These are phyloP conservation scores for Miichthys miiuy DNA, from an alignment of 2,797 vertebrate species.

Conservation along the genomic window DNA sequence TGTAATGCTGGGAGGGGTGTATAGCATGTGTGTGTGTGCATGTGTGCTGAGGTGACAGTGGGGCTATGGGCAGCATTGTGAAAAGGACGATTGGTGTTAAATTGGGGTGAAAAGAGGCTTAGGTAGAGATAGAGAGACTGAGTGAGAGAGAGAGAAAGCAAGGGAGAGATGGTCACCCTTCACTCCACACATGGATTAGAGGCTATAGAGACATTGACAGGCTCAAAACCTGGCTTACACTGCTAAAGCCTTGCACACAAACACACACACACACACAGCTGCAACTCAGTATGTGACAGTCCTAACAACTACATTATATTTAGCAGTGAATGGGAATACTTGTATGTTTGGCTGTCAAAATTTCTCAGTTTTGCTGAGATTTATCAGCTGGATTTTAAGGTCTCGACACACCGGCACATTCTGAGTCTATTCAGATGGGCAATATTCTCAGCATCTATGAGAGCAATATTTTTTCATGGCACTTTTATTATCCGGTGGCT, in stretches of 20 bases:
- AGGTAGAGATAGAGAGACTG: slow-evolving; percentile 64
- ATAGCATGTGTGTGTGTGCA: slow-evolving; percentile 12
- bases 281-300: slow-evolving; percentile 31
- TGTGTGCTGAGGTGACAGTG: slow-evolving; percentile 47
- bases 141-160: slow-evolving; percentile 60
- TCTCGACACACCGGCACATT: slow-evolving; percentile 25
- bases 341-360: slow-evolving; percentile 37
- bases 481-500: slow-evolving; percentile 28
- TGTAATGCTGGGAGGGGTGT: slow-evolving; percentile 1
- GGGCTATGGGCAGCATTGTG: slow-evolving; percentile 67
- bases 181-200: slow-evolving; percentile 83
- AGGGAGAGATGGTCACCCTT: slow-evolving; percentile 78
- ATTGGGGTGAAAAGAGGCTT: slow-evolving; percentile 84
- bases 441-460: slow-evolving; percentile 26
- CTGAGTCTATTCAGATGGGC: slow-evolving; percentile 21
- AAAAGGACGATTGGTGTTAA: slow-evolving; percentile 82
- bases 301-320: slow-evolving; percentile 50
- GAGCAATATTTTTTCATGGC: slow-evolving; percentile 17
- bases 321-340: slow-evolving; percentile 32
- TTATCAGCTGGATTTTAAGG: slow-evolving; percentile 44
- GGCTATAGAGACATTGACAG: slow-evolving; percentile 76
- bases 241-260: slow-evolving; percentile 51
- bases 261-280: neutral
- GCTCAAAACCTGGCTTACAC: slow-evolving; percentile 73
- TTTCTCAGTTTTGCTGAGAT: slow-evolving; percentile 39